phyloP scores from a whole-genome alignment of 1,140 invertebrate species.

The Solenopsis invicta region DNA sequence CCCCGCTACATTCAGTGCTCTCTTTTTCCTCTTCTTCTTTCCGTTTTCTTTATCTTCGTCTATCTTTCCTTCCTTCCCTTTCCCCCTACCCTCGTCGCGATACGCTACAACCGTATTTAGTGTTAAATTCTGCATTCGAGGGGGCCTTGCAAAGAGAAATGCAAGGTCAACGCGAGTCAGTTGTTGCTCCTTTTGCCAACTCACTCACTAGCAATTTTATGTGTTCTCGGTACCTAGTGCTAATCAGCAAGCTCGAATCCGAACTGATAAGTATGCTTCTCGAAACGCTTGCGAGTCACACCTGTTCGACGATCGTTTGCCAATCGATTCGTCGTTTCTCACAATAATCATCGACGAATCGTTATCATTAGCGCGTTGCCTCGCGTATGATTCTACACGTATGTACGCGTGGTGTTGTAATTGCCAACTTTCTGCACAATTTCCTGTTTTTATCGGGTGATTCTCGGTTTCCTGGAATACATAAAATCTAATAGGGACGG shows the following conservation, averaged over 20 bases:
- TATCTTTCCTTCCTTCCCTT: background rate
- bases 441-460: background rate
- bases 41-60: background rate
- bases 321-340: constrained; percentile 21
- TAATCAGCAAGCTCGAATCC: constrained; percentile 42
- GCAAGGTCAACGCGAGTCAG: constrained; percentile 19
- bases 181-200: constrained; percentile 18
- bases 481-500: constrained; percentile 13
- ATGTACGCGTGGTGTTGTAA: background rate
- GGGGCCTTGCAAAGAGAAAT: background rate
- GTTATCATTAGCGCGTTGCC: constrained; percentile 20
- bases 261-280: constrained; percentile 33
- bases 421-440: constrained; percentile 23
- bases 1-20: background rate
- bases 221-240: constrained; percentile 13
- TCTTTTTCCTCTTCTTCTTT: constrained; percentile 26
- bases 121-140: constrained; percentile 58
- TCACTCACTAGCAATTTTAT: constrained; percentile 31
- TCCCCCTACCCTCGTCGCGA: background rate
- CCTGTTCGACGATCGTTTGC: constrained; percentile 31
- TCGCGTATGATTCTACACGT: background rate
- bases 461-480: constrained; percentile 15
- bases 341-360: constrained; percentile 1
- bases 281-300: constrained; percentile 42
- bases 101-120: background rate